Conservation (phyloP, 2,797 vertebrate species). For the Trachops cirrhosus region DNA sequence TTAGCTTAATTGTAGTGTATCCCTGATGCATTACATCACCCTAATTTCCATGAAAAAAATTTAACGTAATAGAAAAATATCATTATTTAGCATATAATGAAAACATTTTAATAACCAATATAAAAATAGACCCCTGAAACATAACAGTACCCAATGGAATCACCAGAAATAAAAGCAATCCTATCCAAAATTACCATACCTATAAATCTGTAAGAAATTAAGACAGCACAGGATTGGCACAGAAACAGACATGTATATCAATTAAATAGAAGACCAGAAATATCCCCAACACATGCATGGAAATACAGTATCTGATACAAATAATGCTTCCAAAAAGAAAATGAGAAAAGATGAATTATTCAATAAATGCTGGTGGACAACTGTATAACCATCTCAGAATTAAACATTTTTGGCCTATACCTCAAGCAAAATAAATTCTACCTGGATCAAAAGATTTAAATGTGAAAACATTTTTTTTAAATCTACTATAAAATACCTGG, state of each 20-base stretch:
- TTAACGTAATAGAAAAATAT: slow-evolving; percentile 2
- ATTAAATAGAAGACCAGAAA: background rate
- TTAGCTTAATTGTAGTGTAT: background rate
- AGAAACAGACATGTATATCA: background rate
- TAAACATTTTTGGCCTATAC: background rate
- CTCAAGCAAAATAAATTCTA: slow-evolving; percentile 30
- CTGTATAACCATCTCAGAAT: background rate
- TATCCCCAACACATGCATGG: background rate
- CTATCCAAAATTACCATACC: background rate
- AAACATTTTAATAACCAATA: background rate
- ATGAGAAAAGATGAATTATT: background rate
- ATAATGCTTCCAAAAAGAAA: background rate
- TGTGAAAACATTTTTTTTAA: background rate
- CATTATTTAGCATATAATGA: background rate
- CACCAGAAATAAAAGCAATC: slow-evolving; percentile 2
- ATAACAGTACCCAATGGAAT: background rate
- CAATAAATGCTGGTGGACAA: background rate
- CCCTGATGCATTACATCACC: background rate
- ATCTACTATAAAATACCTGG: background rate
- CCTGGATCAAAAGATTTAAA: background rate
- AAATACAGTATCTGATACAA: slow-evolving; percentile 23
- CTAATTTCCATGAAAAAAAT: slow-evolving; percentile 10
- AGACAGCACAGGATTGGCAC: background rate
- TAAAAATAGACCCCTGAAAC: background rate
- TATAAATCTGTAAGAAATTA: slow-evolving; percentile 26